Base-by-base conservation (phyloP, 2,113 vertebrate genomes). In the Oncorhynchus mykiss region DNA sequence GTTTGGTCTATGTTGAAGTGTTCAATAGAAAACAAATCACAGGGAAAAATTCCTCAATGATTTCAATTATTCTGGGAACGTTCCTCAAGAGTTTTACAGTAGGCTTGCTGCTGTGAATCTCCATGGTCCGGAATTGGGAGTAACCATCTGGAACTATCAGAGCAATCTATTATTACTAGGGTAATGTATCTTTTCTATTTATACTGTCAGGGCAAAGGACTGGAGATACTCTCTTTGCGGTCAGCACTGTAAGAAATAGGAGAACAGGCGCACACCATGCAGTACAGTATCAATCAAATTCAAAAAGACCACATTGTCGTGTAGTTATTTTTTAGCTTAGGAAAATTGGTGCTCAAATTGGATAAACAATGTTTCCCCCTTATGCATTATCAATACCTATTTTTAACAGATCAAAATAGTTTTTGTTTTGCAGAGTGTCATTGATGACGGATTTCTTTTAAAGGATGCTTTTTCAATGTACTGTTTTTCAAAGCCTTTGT, bases 151-250 rank as follows among this genome's bases (percentile, higher is more conserved):
- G 68, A 70, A 70, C 34, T 49, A 22, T 49, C 39, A 70, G 39
- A 22, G 6, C 22, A 70, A 49, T 70, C 34, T 70, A 70, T 70
- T 70, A 70, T 70, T 70, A 70, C 39, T 45, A 49, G 34, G 68
- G 45, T 49, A 49, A 49, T 70, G 68, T 9, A 49, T 70, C 12
- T 69, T 22, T 2, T n/a, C 39, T 34, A 49, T 49, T 24, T 45
- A 14, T 70, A 48, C 39, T 69, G 34, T 69, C 67, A 31, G 68
- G 34, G 34, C 4, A 6, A 24, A 4, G 68, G n/a, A 48, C n/a
- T 45, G 29, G 16, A 34, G 29, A 22, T 54, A 69, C 22, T 49
- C 34, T 48, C 39, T 54, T 18, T 54, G 51, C 14, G 4, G 18
- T 54, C 51, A 54, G 51, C 51, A 18, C 51, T 18, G 51, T 54